These are phyloP conservation scores for Xiphophorus birchmanni DNA, from an alignment of 2,797 vertebrate species.

Conservation along the genomic window DNA sequence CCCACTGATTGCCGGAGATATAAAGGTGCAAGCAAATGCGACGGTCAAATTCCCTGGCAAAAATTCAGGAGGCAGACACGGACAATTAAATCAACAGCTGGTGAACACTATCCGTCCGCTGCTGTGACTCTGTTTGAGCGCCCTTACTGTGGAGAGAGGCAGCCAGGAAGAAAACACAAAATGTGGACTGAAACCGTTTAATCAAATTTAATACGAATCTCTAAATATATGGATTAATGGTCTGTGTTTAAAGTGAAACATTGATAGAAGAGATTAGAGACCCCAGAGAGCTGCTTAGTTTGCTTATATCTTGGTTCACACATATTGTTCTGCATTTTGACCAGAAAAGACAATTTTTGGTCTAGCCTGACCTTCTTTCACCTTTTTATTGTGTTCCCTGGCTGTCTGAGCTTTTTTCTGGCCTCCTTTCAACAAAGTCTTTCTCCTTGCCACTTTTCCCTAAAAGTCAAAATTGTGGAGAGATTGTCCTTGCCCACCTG, in stretches of 20 bases:
- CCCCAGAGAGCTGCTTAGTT: too few species aligned
- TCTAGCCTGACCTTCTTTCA: neutral
- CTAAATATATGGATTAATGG: too few species aligned
- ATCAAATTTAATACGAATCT: too few species aligned
- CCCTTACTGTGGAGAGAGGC: neutral
- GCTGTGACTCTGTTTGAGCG: neutral
- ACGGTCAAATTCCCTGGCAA: neutral
- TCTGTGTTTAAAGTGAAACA: too few species aligned
- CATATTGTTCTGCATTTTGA: neutral
- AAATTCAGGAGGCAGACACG: neutral
- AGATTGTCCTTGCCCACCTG: neutral
- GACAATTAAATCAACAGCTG: constrained; percentile 1
- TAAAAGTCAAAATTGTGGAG: neutral
- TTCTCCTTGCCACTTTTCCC: neutral
- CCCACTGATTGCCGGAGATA: neutral
- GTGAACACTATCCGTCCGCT: neutral
- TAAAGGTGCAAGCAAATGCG: neutral
- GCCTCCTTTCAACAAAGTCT: neutral
- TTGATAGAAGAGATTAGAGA: too few species aligned
- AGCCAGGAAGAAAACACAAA: neutral
- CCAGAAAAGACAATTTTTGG: neutral
- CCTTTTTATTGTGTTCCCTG: neutral
- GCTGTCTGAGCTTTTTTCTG: neutral
- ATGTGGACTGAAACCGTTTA: neutral
- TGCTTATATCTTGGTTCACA: neutral